Base-by-base conservation (phyloP, 2,113 vertebrate genomes). In the Trematocara variabile region DNA sequence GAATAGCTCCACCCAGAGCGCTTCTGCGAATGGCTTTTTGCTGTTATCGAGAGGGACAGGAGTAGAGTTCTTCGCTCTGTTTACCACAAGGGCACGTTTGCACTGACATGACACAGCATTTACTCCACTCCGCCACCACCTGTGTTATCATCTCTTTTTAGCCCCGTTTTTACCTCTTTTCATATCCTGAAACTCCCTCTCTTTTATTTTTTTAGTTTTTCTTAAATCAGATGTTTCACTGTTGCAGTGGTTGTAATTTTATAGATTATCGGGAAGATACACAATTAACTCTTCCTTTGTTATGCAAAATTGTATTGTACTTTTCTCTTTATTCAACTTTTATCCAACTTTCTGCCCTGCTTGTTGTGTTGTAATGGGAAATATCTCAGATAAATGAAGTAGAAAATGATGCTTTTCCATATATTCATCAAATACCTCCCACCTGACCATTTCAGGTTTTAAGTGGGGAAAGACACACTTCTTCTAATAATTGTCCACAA, bases 1-100 rank as follows among this genome's bases (percentile, higher is more conserved):
- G 88, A 93, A 91, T 88, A 92, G 88, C 88, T 90, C 81, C 70
- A 58, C 86, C 82, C 82, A 79, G 37, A 90, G 85, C 80, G 4
- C 60, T 91, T 37, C 79, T 77, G 79, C 4, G 1, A 84, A 81
- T 30, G 82, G 7, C 75, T 82, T 44, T 68, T 85, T 25, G n/a
- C 20, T 82, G 83, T 90, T 88, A 86, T 87, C 50, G 77, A 75
- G 55, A 44, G 18, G 81, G 90, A 83, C 85, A 46, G 37, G 12
- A 70, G 63, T 28, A 33, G 41, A 33, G 77, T 50, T 77, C 25
- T 34, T 39, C 2, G 9, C 44, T 56, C 18, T 20, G 50, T 86
- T 39, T 20, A 86, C 77, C 78, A 82, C 44, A 22, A 8, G 6
- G 68, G 28, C 78, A 56, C 6, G 75, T 70, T 84, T 83, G 82